Base-by-base conservation (phyloP, 2,888 invertebrate genomes). In the Sceliomorpha sp. region DNA sequence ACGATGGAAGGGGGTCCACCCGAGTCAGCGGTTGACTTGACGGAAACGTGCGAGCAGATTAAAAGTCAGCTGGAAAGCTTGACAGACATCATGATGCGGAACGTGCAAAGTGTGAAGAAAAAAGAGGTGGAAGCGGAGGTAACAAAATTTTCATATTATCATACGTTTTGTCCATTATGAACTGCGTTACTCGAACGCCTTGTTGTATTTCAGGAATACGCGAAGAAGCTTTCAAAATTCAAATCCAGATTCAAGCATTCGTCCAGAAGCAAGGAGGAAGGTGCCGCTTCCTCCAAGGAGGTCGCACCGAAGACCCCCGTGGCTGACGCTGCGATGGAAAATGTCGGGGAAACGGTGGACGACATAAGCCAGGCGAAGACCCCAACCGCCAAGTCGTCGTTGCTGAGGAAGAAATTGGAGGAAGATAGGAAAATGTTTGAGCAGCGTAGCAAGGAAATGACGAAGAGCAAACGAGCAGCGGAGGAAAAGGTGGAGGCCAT, bases 401-500 rank as follows among this genome's bases (percentile, higher is more conserved):
- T 87, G 56, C 74, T 88, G 39, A 86, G 86, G 72, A 83, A 80
- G 60, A 88, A 89, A 71, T 72, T 89, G 13, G 88, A 84, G 2
- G 89, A 89, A 63, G 88, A 89, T 70, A 85, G 87, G 66, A 88
- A 83, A 67, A 87, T 82, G 50, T 88, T 89, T 51, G 88, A 89
- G 31, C 84, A 85, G 39, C 80, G 88, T 34, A 89, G 80, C 48
- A 88, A 86, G 70, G 86, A 88, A 71, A 74, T 86, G 42, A 85
- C 80, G 7, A 88, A 89, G 58, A 88, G 78, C 24, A 87, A 88
- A 73, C 81, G 85, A 3, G 88, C 82, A 1, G 86, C 88, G 1
- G 88, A 88, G 64, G 88, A 87, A 68, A 88, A 89, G 75, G 88
- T 91, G 2, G 86, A 88, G 68, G 88, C 88, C 31, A 83, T 91